phyloP scores from a whole-genome alignment of 2,888 invertebrate genomes.

The Lochmaea crataegi region DNA sequence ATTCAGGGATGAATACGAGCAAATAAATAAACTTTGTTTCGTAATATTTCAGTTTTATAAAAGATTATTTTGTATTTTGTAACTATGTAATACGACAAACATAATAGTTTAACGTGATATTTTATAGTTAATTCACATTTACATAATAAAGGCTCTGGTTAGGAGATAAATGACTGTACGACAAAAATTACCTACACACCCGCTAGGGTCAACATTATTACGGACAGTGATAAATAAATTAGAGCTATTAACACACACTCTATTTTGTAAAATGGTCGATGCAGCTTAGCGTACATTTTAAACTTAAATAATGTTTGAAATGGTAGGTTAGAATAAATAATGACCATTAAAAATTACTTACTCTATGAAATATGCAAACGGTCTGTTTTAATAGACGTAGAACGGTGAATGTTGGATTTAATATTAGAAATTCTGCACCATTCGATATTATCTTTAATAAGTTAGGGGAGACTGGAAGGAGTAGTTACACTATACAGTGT shows the following conservation, averaged over 20 bases:
- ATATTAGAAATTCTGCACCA: background rate
- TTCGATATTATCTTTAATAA: no score
- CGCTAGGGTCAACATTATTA: constrained; percentile 8
- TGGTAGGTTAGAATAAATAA: constrained; percentile 26
- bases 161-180: background rate
- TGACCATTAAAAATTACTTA: constrained; percentile 33
- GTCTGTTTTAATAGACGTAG: constrained; percentile 23
- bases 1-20: no score
- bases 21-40: no score
- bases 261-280: constrained; percentile 18
- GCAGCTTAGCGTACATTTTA: constrained; percentile 7
- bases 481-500: no score
- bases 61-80: background rate
- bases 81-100: background rate
- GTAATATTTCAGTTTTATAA: no score
- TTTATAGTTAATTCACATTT: constrained; percentile 11
- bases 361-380: constrained; percentile 23
- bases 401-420: constrained; percentile 16
- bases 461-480: no score
- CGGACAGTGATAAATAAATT: constrained; percentile 26
- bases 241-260: constrained; percentile 25
- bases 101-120: constrained; percentile 1
- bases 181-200: background rate
- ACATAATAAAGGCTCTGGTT: background rate
- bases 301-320: constrained; percentile 25